Base-by-base conservation (phyloP, 2,113 vertebrate species). In the Columba livia region DNA sequence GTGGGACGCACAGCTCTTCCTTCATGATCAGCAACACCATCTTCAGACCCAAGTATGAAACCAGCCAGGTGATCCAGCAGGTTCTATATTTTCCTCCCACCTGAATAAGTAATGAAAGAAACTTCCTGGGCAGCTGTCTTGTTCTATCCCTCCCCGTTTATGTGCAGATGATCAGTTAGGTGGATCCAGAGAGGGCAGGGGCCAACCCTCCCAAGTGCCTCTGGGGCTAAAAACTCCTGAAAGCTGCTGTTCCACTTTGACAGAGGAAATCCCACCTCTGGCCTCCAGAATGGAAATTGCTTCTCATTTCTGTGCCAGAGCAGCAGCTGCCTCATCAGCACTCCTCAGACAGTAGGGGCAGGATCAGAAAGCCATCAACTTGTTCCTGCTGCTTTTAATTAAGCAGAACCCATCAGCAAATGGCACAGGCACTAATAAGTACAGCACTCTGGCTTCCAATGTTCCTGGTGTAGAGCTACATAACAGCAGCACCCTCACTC, bases 351-450 rank as follows among this genome's bases (percentile, higher is more conserved):
- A 54, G 44, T 5, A 73, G 16, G 32, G 18, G 64, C 79, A 89
- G 44, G 51, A 60, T 77, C 34, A 32, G 18, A 71, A 70, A 62
- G 44, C 53, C 57, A 44, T 51, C 60, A 51, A 1, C 32, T 69
- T 57, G 21, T 51, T 83, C 71, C 79, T 85, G 78, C 84, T 94
- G 81, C 40, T 90, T 77, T 62, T 91, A 83, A 89, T 91, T 85
- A 69, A 79, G 50, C 64, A 69, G n/a, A 93, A 81, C 29, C 88
- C 74, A 38, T 85, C 69, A 86, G 34, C 51, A 23, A 7, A 79
- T 32, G 32, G 40, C 77, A 65, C 40, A 23, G 28, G 57, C 40
- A 71, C 42, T 36, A 47, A 51, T 16, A 50, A 77, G 12, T 21
- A 8, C 20, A 61, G 25, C 29, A 32, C 6, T 81, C 56, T 51